A percentile compares a stretch with the other conserved stretches of the same genome.
phyloP scores from a whole-genome alignment of 2,797 vertebrate genomes.

The Tapirus indicus region DNA sequence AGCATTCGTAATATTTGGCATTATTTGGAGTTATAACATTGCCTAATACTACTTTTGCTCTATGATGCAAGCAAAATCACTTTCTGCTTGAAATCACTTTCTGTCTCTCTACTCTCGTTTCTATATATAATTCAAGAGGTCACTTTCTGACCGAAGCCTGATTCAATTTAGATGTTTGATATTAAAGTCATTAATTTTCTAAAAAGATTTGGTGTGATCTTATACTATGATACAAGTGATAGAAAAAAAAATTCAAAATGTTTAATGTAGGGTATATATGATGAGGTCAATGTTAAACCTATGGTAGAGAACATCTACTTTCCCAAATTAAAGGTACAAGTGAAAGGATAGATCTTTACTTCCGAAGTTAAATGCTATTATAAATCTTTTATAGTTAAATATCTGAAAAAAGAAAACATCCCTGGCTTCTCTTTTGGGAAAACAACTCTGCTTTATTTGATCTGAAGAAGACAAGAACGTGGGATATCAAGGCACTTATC shows the following conservation, averaged over 20 bases:
- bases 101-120: slow-evolving; percentile 17
- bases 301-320: neutral
- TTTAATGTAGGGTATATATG: neutral
- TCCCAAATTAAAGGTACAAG: neutral
- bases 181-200: slow-evolving; percentile 40
- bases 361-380: slow-evolving; percentile 5
- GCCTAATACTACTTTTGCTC: neutral
- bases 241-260: neutral
- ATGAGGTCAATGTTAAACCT: neutral
- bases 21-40: slow-evolving; percentile 7
- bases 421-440: neutral
- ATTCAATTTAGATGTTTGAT: slow-evolving; percentile 38
- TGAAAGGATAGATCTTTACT: neutral
- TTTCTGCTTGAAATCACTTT: slow-evolving; percentile 40
- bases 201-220: neutral
- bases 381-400: neutral
- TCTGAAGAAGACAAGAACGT: neutral
- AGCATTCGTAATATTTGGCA: neutral
- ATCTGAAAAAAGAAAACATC: neutral
- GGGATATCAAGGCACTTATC: neutral
- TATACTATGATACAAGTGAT: neutral
- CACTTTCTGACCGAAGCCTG: slow-evolving; percentile 35
- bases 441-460: neutral
- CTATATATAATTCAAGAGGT: neutral
- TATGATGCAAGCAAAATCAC: neutral